These are phyloP conservation scores for Pseudotriccus pelzelni DNA, from an alignment of 2,797 vertebrate species.

Conservation along the genomic window DNA sequence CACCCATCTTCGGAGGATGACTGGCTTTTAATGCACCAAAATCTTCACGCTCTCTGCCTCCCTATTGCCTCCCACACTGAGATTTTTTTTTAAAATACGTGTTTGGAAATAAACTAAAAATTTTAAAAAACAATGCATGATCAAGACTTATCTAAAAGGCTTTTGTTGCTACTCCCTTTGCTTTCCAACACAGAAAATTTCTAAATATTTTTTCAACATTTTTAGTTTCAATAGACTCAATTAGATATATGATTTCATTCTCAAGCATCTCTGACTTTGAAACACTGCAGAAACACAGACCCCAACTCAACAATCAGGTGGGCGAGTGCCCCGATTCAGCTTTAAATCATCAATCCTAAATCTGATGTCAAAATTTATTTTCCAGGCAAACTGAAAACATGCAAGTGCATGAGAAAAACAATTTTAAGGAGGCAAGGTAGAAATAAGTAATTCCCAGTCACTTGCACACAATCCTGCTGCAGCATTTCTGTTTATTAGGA, in stretches of 20 bases:
- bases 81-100: neutral
- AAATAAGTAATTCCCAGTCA: slow-evolving; percentile 37
- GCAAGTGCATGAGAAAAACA: slow-evolving; percentile 16
- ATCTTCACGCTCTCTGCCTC: neutral
- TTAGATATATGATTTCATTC: neutral
- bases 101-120: neutral
- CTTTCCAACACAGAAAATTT: neutral
- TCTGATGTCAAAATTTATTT: neutral
- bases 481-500: slow-evolving; percentile 45
- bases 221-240: neutral
- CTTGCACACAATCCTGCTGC: neutral
- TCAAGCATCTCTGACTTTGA: neutral
- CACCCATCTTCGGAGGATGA: neutral
- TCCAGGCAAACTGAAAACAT: neutral
- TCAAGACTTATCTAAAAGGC: neutral
- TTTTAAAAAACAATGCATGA: neutral
- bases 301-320: neutral
- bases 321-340: neutral
- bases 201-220: neutral
- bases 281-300: neutral
- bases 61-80: neutral
- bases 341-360: neutral
- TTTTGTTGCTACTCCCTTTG: neutral
- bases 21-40: neutral
- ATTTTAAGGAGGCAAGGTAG: neutral